Evolutionary conservation across 1,140 invertebrate genomes (phyloP).

Genomic region (Parapsyche elsis): DNA sequence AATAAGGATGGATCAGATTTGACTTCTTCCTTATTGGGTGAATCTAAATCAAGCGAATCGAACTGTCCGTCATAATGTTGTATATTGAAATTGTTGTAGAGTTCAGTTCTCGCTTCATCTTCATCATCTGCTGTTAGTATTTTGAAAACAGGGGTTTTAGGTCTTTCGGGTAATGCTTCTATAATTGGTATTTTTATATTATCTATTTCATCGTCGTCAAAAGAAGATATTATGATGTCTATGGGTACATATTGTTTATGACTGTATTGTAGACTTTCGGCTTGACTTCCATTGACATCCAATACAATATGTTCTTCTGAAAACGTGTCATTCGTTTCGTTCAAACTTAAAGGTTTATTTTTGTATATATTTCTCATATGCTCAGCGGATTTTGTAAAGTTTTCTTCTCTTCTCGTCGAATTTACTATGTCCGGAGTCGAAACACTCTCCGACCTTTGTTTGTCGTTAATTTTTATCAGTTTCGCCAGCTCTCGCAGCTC

Average conservation of each 20-base stretch:
- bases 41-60: slow-evolving; percentile 36
- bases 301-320: background rate
- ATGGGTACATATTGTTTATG: slow-evolving; percentile 25
- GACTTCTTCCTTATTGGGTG: background rate
- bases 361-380: slow-evolving; percentile 37
- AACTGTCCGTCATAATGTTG: slow-evolving; percentile 43
- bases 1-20: background rate
- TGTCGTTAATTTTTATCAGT: slow-evolving; percentile 54
- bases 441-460: slow-evolving; percentile 48
- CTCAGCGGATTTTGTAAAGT: slow-evolving; percentile 28
- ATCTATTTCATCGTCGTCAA: slow-evolving; percentile 46
- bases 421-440: slow-evolving; percentile 65
- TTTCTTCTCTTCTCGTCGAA: slow-evolving; percentile 61
- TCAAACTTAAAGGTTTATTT: slow-evolving; percentile 49
- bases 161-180: slow-evolving; percentile 52
- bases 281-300: background rate
- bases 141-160: slow-evolving; percentile 63
- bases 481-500: slow-evolving; percentile 57
- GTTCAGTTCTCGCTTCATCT: slow-evolving; percentile 56
- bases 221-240: slow-evolving; percentile 55
- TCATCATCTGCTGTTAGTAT: slow-evolving; percentile 58
- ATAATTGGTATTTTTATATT: background rate
- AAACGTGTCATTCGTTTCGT: slow-evolving; percentile 28
- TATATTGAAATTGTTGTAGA: slow-evolving; percentile 51
- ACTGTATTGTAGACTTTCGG: background rate